Conservation (phyloP, 2,113 vertebrate species). For the Oriolus oriolus region DNA sequence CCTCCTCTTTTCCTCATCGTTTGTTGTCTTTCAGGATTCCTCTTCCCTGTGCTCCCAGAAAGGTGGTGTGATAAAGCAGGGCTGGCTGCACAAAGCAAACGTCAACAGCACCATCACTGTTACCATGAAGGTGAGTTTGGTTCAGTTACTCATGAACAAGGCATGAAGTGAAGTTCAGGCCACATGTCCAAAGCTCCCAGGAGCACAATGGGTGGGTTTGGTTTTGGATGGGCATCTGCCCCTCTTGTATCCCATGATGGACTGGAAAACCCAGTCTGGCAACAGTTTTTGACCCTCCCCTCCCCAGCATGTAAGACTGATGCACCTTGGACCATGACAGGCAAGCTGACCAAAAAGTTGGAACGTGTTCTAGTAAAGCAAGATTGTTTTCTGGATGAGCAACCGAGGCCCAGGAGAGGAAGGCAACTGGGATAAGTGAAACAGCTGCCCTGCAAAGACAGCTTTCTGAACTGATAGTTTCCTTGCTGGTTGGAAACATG, state of each 20-base stretch:
- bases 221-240: not conserved
- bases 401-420: not conserved
- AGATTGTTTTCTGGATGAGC: not conserved
- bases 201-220: accelerated
- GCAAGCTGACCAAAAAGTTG: not conserved
- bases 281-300: not conserved
- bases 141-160: accelerated
- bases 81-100: conserved; percentile 96
- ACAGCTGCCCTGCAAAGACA: not conserved
- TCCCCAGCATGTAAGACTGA: not conserved
- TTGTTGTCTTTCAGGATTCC: conserved; percentile 78
- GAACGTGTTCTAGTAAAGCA: not conserved
- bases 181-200: not conserved
- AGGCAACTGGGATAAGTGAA: conserved; percentile 3
- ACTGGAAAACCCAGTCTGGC: not conserved
- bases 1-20: not conserved
- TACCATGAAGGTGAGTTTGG: conserved; percentile 90
- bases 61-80: conserved; percentile 93
- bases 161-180: not conserved
- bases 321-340: not conserved
- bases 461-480: not conserved
- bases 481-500: not conserved
- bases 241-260: not conserved
- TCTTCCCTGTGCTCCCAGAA: conserved; percentile 92
- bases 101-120: conserved; percentile 96